These are phyloP conservation scores for Drosophila birchii DNA, from an alignment of 2,888 invertebrate genomes.

Conservation along the genomic window DNA sequence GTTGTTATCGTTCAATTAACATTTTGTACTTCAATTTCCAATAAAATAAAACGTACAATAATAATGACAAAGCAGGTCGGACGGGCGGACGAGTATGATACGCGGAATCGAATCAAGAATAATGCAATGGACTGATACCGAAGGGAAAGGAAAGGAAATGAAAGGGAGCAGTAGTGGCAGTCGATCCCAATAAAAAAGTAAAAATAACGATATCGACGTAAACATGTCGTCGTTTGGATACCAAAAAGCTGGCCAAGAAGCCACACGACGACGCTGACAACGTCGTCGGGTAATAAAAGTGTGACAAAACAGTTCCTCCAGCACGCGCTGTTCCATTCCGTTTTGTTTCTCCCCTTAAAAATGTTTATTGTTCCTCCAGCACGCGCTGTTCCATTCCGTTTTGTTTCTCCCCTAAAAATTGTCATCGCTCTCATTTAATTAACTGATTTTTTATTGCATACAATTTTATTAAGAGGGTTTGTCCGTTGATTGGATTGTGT, in stretches of 20 bases:
- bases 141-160: conserved; percentile 11
- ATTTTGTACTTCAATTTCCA: conserved; percentile 34
- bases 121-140: neutral
- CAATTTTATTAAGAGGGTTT: conserved; percentile 28
- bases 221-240: conserved; percentile 26
- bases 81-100: neutral
- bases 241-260: conserved; percentile 26
- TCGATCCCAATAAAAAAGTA: conserved; percentile 10
- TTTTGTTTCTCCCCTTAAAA: conserved; percentile 24
- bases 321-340: conserved; percentile 54
- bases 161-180: conserved; percentile 14
- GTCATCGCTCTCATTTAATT: conserved; percentile 20
- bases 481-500: conserved; percentile 28
- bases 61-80: conserved; percentile 21
- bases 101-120: conserved; percentile 13
- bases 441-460: conserved; percentile 28
- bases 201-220: conserved; percentile 23
- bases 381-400: conserved; percentile 53
- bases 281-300: conserved; percentile 26
- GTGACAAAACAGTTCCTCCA: conserved; percentile 17
- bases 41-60: conserved; percentile 34
- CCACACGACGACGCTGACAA: conserved; percentile 18
- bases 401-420: conserved; percentile 19
- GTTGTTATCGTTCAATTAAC: conserved; percentile 36
- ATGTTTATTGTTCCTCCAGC: conserved; percentile 17